phyloP scores from a whole-genome alignment of 2,888 invertebrate species.

The Tetrapedia diversipes region DNA sequence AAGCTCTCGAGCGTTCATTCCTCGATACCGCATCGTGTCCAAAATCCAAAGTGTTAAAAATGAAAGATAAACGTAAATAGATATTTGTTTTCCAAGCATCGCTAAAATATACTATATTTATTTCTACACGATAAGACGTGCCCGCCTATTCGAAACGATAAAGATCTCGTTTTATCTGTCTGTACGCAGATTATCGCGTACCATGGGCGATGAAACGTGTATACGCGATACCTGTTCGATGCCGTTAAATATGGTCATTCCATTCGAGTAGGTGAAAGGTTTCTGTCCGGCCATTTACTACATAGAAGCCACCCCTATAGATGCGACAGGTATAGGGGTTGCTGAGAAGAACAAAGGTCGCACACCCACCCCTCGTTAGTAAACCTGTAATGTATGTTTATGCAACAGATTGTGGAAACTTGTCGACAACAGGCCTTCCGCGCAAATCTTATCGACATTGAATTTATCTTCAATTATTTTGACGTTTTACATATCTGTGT shows the following conservation, averaged over 20 bases:
- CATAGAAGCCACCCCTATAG: slow-evolving; percentile 22
- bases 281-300: slow-evolving; percentile 33
- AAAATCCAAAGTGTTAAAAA: too few relatives aligned
- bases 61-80: too few relatives aligned
- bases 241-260: slow-evolving; percentile 26
- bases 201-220: slow-evolving; percentile 14
- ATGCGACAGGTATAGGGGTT: slow-evolving; percentile 23
- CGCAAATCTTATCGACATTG: neutral
- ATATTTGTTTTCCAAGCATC: too few relatives aligned
- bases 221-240: slow-evolving; percentile 23
- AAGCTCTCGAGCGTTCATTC: neutral
- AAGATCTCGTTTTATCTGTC: neutral
- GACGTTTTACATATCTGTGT: too few relatives aligned
- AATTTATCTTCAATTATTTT: neutral
- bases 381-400: slow-evolving; percentile 24
- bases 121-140: too few relatives aligned
- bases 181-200: neutral
- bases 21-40: neutral
- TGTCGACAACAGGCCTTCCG: neutral
- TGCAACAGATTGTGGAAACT: slow-evolving; percentile 26
- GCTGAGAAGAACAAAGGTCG: slow-evolving; percentile 38
- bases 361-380: slow-evolving; percentile 5
- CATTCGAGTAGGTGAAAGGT: slow-evolving; percentile 24
- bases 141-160: neutral
- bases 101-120: too few relatives aligned